Conservation (phyloP, 1,140 invertebrate species). For the Trachymyrmex septentrionalis region DNA sequence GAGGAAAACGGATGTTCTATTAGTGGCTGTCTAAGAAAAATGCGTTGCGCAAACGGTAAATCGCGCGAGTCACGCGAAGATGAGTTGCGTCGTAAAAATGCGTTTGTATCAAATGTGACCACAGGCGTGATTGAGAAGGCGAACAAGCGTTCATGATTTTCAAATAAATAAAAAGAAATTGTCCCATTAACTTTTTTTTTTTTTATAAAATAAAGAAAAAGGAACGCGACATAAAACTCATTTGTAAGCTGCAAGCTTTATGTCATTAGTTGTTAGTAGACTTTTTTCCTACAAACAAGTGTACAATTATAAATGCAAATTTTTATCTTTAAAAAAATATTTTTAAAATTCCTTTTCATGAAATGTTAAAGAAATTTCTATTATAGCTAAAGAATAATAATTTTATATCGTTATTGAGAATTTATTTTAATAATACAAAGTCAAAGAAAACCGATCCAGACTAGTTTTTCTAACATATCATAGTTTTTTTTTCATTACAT, state of each 20-base stretch:
- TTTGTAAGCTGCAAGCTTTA: background rate
- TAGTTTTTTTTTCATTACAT: background rate
- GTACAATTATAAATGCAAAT: background rate
- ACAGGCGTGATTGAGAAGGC: slow-evolving; percentile 12
- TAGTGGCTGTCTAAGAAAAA: slow-evolving; percentile 28
- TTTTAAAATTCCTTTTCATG: background rate
- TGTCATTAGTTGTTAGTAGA: background rate
- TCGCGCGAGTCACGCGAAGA: slow-evolving; percentile 13
- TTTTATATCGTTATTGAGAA: background rate
- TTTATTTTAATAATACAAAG: slow-evolving; percentile 2
- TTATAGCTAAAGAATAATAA: background rate
- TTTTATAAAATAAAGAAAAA: background rate
- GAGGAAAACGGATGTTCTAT: slow-evolving; percentile 37
- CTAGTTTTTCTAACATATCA: background rate
- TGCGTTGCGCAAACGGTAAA: slow-evolving; percentile 27
- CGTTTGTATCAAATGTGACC: background rate
- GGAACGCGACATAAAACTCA: background rate
- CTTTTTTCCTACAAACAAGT: background rate
- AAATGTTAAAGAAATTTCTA: background rate
- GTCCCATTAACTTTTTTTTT: slow-evolving; percentile 3
- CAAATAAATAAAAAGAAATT: slow-evolving; percentile 11
- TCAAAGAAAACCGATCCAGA: background rate
- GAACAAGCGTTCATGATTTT: background rate
- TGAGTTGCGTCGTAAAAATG: slow-evolving; percentile 18
- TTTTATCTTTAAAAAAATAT: background rate